A percentile compares a stretch with the other conserved stretches of the same genome.
Evolutionary conservation across 2,113 vertebrate genomes (phyloP).

Genomic region (Carassius gibelio): DNA sequence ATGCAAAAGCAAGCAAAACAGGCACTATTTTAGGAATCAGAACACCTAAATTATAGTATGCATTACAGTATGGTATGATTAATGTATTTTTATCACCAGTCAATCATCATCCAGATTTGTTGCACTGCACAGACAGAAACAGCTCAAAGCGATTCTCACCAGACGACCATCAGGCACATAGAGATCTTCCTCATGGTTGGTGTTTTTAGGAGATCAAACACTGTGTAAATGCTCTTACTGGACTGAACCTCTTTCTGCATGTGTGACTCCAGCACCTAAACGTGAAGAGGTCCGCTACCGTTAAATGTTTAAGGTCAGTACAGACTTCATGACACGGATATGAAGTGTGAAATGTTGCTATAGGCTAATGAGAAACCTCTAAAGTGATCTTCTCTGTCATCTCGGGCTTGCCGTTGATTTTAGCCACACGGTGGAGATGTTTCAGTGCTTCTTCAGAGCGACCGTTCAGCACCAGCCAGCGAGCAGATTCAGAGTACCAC

Average conservation of each 20-base stretch:
- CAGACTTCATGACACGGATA: no score
- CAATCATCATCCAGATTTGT: no score
- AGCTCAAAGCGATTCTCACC: slow-evolving; percentile 63
- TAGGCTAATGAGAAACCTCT: slow-evolving; percentile 69
- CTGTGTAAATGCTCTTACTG: not conserved
- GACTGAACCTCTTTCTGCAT: slow-evolving; percentile 79
- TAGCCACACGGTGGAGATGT: slow-evolving; percentile 77
- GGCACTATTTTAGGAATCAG: not conserved
- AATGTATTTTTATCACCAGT: no score
- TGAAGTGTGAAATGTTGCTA: not conserved
- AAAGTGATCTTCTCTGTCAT: slow-evolving; percentile 70
- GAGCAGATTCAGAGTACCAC: slow-evolving; percentile 82
- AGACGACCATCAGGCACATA: slow-evolving; percentile 71
- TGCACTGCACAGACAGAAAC: not conserved
- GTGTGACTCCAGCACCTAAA: slow-evolving; percentile 76
- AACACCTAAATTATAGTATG: no score
- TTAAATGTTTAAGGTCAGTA: no score
- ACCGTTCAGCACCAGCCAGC: slow-evolving; percentile 76
- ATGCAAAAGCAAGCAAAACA: not conserved
- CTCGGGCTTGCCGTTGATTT: slow-evolving; percentile 75
- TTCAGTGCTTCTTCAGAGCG: slow-evolving; percentile 71
- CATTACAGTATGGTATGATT: no score
- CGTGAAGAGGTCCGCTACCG: not conserved
- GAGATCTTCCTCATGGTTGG: slow-evolving; percentile 75
- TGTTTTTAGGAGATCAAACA: slow-evolving; percentile 72